Evolutionary conservation across 2,888 invertebrate species (phyloP), one percentile per base, ranked within the genome.

Genomic region (Andrena camellia): DNA sequence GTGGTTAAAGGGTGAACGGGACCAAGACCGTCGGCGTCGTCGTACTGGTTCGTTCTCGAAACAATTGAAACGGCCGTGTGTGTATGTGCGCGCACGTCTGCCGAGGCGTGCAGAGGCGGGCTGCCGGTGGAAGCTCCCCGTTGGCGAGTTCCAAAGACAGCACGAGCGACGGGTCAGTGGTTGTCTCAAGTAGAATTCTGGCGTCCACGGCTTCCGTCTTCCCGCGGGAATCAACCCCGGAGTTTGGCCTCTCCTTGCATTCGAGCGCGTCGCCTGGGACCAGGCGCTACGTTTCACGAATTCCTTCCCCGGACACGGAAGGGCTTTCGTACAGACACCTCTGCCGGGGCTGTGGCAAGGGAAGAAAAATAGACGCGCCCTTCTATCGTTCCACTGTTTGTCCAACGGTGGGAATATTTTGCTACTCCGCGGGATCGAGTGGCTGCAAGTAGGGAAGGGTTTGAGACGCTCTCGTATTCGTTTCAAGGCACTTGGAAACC

Each of bases 291-390:
- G 72, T 50, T 52, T 35, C 29, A 13, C 35, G 48, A 57, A 8
- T 35, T 20, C 23, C 33, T 23, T n/a, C 42, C 29, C 26, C 26
- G 29, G 54, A 42, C 20, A 48, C 42, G 54, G 57, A 35, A 76
- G 20, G 52, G 29, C 42, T 42, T 42, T 42, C 26, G 57, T 23
- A 57, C 20, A 57, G 20, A 23, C 26, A 57, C 57, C 10, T 57
- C 57, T 26, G 57, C 4, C 23, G 26, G 10, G 23, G 23, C 50
- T 10, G 20, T 13, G 48, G 10, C n/a, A 35, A 26, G 26, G 10
- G 8, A 75, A 84, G 74, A 82, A 77, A 82, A 70, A 82, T 73
- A 82, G 59, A 71, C 52, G 66, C 29, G 42, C 68, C 54, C 68
- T 68, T 6, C 26, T 67, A 76, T 71, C 33, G 72, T 8, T 13